Evolutionary conservation across 2,113 vertebrate species (phyloP).

Genomic region (Corythornis cristatus): DNA sequence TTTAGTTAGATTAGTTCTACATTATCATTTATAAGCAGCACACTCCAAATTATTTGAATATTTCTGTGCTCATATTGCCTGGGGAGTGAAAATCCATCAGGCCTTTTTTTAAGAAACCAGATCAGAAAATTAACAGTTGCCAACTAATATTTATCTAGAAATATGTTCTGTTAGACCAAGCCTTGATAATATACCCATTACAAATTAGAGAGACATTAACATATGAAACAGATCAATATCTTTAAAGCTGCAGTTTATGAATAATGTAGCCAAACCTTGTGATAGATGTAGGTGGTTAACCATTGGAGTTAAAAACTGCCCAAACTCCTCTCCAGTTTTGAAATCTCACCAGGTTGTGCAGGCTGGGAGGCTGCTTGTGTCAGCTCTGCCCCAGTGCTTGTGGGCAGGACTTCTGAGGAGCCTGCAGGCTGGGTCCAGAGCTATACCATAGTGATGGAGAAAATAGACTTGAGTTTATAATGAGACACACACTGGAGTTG

Average conservation of each 20-base stretch:
- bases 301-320: not conserved
- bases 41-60: not conserved
- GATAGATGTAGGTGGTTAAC: not conserved
- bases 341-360: not conserved
- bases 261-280: not conserved
- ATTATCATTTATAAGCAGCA: not conserved
- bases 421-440: not conserved
- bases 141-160: not conserved
- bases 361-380: rapidly evolving
- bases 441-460: rapidly evolving
- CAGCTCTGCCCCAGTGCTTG: rapidly evolving
- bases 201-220: not conserved
- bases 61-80: not conserved
- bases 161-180: not conserved
- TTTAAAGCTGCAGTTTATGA: not conserved
- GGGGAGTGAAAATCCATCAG: not conserved
- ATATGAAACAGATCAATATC: not conserved
- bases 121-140: not conserved
- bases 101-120: not conserved
- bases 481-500: not conserved
- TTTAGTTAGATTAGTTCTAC: not conserved
- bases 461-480: not conserved
- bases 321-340: not conserved
- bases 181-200: not conserved
- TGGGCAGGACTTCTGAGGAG: rapidly evolving